A percentile compares a stretch with the other conserved stretches of the same genome.
These are phyloP conservation scores for Druceiella hillmani DNA, from an alignment of 2,888 invertebrate species.

Conservation along the genomic window DNA sequence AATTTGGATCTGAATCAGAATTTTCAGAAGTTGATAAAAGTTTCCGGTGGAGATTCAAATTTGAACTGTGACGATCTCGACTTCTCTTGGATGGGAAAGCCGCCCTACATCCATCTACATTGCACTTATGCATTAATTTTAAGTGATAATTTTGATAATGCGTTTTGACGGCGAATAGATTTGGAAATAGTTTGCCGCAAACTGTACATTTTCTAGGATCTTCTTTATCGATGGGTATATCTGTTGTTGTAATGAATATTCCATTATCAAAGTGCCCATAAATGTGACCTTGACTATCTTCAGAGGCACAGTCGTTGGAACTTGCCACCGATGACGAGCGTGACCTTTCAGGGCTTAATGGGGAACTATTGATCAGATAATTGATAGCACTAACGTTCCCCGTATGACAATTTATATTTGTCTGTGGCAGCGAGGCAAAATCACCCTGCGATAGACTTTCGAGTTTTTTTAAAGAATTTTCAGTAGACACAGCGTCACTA, in stretches of 20 bases:
- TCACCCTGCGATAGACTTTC: constrained; percentile 77
- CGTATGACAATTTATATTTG: neutral
- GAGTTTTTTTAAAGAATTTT: constrained; percentile 68
- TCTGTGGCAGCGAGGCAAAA: constrained; percentile 49
- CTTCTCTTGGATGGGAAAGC: constrained; percentile 91
- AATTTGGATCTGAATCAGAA: constrained; percentile 36
- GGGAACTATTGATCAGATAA: too few species aligned
- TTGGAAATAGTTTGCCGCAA: constrained; percentile 91
- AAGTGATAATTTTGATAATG: constrained; percentile 95
- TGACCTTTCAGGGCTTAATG: constrained; percentile 50
- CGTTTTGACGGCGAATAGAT: constrained; percentile 87
- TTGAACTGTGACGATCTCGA: constrained; percentile 88
- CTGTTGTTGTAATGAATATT: constrained; percentile 64
- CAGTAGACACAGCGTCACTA: constrained; percentile 35
- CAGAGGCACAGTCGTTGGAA: constrained; percentile 50
- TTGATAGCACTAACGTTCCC: too few species aligned
- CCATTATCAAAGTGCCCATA: constrained; percentile 71
- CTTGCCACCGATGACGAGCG: constrained; percentile 58
- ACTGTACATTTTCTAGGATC: constrained; percentile 88
- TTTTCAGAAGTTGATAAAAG: constrained; percentile 68
- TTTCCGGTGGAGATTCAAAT: constrained; percentile 86
- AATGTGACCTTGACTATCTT: constrained; percentile 58
- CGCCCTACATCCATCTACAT: constrained; percentile 90
- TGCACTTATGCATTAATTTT: constrained; percentile 93
- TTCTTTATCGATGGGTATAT: constrained; percentile 87